These are phyloP conservation scores for Neostethus bicornis DNA, from an alignment of 2,797 vertebrate species.

Conservation along the genomic window DNA sequence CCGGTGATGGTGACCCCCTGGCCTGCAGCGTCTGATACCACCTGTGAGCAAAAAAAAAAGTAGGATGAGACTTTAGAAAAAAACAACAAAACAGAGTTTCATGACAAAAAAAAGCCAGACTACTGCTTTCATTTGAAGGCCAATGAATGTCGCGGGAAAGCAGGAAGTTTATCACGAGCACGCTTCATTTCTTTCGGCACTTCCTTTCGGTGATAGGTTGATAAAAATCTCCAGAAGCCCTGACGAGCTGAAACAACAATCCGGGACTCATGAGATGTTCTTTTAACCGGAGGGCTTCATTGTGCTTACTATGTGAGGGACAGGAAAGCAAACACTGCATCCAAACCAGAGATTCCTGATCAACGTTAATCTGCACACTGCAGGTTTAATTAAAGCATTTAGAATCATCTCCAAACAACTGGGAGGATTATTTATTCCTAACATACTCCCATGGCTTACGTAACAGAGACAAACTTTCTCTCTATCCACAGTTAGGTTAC, in stretches of 20 bases:
- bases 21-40: constrained; percentile 90
- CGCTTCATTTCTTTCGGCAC: constrained; percentile 46
- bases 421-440: too few relatives aligned
- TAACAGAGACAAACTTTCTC: too few relatives aligned
- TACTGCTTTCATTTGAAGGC: background rate
- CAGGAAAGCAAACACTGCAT: constrained; percentile 43
- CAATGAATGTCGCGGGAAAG: background rate
- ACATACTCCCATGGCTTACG: too few relatives aligned
- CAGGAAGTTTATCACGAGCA: constrained; percentile 35
- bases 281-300: constrained; percentile 45
- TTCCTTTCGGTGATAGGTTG: constrained; percentile 64
- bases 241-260: constrained; percentile 48
- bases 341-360: constrained; percentile 59
- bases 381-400: too few relatives aligned
- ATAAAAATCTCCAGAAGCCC: constrained; percentile 50
- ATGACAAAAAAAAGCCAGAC: too few relatives aligned
- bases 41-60: constrained; percentile 68
- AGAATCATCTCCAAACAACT: too few relatives aligned
- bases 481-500: too few relatives aligned
- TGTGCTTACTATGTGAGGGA: constrained; percentile 46
- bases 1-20: constrained; percentile 95
- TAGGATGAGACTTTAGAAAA: background rate
- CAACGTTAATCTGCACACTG: too few relatives aligned
- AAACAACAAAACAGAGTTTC: too few relatives aligned
- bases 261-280: constrained; percentile 28